Evolutionary conservation across 2,888 invertebrate genomes (phyloP).

Genomic region (Sinohyriopsis cumingii): DNA sequence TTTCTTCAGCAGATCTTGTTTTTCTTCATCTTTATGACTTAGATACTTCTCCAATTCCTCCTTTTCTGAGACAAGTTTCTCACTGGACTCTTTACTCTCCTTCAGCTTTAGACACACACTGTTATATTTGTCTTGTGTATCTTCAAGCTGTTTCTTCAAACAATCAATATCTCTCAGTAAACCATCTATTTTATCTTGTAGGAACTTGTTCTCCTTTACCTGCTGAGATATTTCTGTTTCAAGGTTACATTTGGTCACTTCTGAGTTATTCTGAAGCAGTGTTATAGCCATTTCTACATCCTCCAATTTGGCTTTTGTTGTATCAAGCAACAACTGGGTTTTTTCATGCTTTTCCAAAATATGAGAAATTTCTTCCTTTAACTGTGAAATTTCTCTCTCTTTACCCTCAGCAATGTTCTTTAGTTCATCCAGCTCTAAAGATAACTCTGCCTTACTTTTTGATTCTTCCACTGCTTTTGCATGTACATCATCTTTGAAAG

Average conservation of each 20-base stretch:
- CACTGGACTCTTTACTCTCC: slow-evolving; percentile 1
- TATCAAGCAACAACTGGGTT: no score
- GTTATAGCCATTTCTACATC: no score
- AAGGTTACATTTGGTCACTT: no score
- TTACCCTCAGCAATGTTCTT: slow-evolving; percentile 8
- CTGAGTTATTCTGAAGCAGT: no score
- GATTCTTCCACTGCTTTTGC: slow-evolving; percentile 14
- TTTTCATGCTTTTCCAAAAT: slow-evolving; percentile 10
- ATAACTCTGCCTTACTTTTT: slow-evolving; percentile 4
- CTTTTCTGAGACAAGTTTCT: slow-evolving; percentile 11
- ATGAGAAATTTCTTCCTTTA: slow-evolving; percentile 10
- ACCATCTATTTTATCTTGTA: slow-evolving; percentile 8
- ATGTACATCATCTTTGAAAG: slow-evolving; percentile 21
- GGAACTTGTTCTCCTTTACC: neutral
- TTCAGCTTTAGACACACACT: neutral
- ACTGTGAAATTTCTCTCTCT: slow-evolving; percentile 9
- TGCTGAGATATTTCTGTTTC: neutral
- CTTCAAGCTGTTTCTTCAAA: no score
- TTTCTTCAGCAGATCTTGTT: slow-evolving; percentile 19
- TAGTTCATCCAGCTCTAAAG: slow-evolving; percentile 11
- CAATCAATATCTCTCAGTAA: slow-evolving; percentile 5
- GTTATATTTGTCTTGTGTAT: neutral
- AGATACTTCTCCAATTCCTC: slow-evolving; percentile 29
- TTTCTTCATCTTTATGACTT: slow-evolving; percentile 20
- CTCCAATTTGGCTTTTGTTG: no score